Evolutionary conservation across 1,140 invertebrate species (phyloP).

Genomic region (Olivierus martensii): DNA sequence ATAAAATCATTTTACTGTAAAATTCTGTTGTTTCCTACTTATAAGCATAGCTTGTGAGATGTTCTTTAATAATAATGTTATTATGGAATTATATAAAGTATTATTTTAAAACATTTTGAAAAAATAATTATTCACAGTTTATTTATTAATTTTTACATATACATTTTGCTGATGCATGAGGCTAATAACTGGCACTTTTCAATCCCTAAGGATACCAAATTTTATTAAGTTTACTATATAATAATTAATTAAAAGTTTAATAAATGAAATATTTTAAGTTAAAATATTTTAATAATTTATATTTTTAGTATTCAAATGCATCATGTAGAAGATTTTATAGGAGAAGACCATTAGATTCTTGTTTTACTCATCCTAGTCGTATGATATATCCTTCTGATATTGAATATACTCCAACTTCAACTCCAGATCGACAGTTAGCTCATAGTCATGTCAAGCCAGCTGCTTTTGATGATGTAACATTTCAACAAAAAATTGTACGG

Average conservation of each 20-base stretch:
- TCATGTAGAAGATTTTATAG: conserved; percentile 76
- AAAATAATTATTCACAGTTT: too few relatives aligned
- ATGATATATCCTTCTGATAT: conserved; percentile 88
- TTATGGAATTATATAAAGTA: too few relatives aligned
- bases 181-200: too few relatives aligned
- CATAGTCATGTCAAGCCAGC: conserved; percentile 7
- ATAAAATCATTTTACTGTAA: too few relatives aligned
- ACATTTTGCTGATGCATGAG: too few relatives aligned
- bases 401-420: conserved; percentile 48
- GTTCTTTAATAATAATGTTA: too few relatives aligned
- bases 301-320: conserved; percentile 54
- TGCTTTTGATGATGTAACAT: conserved; percentile 13
- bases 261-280: background rate
- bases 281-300: background rate
- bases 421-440: conserved; percentile 35
- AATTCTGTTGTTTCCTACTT: too few relatives aligned
- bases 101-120: too few relatives aligned
- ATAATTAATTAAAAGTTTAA: background rate
- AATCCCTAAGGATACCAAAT: too few relatives aligned
- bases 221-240: too few relatives aligned
- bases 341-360: conserved; percentile 56
- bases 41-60: too few relatives aligned
- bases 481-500: conserved; percentile 10
- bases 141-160: too few relatives aligned
- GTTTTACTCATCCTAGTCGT: conserved; percentile 74